Base-by-base conservation (phyloP, 2,888 invertebrate genomes). In the Neoaliturus tenellus region DNA sequence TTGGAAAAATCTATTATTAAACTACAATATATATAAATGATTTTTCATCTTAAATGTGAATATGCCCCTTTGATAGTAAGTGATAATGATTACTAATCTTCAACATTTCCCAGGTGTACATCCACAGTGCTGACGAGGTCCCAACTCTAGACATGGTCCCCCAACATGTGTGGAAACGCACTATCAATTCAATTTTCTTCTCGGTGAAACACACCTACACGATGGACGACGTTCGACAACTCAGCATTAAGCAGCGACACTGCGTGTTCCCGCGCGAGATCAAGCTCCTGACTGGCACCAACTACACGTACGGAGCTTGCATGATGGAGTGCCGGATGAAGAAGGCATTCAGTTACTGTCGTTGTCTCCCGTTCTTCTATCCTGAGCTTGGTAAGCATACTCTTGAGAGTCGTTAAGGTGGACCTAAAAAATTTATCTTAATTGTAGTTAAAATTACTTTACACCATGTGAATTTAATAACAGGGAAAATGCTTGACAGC, bases 151-250 rank as follows among this genome's bases (percentile, higher is more conserved):
- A 95, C 86, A 92, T 94, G 87, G 93, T 93, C 87, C 93, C 95
- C 0, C 95, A 95, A 88, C 94, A 95, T 86, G 91, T 93, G 0
- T 96, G 95, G 95, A 93, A 93, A 67, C 92, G 92, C 12, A 91
- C 92, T 23, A 93, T 94, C 0, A 92, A 92, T 85, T 92, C 92
- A 87, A 92, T 94, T 0, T 92, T 93, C 0, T 94, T 96, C 89
- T 94, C 95, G 0, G 94, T 95, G 31, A 95, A 95, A 88, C 94
- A 95, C 89, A 96, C 96, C 0, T 95, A 95, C 89, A 96, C 96
- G 0, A 96, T 95, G 0, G 93, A 93, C 83, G 95, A 95, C 88
- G 95, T 95, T 0, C 91, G 93, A 0, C 95, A 96, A 87, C 90
- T 96, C 67, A 91, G 92, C 0, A 92, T 93, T 14, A 92, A 92